Conservation (phyloP, 92 coral and sea anemone species). For the Siderastrea siderea region DNA sequence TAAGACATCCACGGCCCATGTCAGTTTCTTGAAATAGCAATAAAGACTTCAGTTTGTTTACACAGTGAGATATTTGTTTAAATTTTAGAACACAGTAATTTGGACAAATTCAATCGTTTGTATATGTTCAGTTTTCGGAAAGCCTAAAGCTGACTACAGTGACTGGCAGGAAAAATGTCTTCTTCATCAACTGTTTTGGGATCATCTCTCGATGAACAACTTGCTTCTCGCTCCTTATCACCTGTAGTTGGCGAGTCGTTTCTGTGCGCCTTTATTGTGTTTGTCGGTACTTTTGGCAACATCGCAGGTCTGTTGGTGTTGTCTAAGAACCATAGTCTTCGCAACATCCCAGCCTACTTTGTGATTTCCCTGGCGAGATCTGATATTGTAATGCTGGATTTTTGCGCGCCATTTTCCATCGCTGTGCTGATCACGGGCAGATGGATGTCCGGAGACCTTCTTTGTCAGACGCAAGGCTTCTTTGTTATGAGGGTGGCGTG, state of each 20-base stretch:
- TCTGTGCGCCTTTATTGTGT: slow-evolving; percentile 45
- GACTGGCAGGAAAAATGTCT: slow-evolving; percentile 1
- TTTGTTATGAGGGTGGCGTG: slow-evolving; percentile 64
- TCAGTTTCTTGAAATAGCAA: too few relatives aligned
- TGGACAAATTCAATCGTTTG: too few relatives aligned
- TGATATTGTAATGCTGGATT: slow-evolving; percentile 55
- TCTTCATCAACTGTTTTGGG: not conserved
- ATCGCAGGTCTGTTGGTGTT: slow-evolving; percentile 67
- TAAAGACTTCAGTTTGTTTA: too few relatives aligned
- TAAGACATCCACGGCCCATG: too few relatives aligned
- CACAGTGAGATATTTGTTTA: too few relatives aligned
- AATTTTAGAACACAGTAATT: too few relatives aligned
- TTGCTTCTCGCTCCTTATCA: slow-evolving; percentile 14
- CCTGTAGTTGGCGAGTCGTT: slow-evolving; percentile 27
- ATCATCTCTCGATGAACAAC: slow-evolving; percentile 27
- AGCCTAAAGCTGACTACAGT: too few relatives aligned
- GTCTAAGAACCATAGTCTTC: slow-evolving; percentile 64
- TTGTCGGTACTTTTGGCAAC: slow-evolving; percentile 60
- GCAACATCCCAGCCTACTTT: slow-evolving; percentile 73
- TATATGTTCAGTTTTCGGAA: too few relatives aligned
- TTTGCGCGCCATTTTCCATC: slow-evolving; percentile 70
- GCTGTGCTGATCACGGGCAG: slow-evolving; percentile 58
- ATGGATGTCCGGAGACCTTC: slow-evolving; percentile 60
- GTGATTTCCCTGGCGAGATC: slow-evolving; percentile 72
- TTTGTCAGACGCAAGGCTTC: slow-evolving; percentile 75